Percentiles rank a stretch among this genome's conserved stretches.
Conservation (phyloP, 2,113 vertebrate genomes). For the Cottus gobio region DNA sequence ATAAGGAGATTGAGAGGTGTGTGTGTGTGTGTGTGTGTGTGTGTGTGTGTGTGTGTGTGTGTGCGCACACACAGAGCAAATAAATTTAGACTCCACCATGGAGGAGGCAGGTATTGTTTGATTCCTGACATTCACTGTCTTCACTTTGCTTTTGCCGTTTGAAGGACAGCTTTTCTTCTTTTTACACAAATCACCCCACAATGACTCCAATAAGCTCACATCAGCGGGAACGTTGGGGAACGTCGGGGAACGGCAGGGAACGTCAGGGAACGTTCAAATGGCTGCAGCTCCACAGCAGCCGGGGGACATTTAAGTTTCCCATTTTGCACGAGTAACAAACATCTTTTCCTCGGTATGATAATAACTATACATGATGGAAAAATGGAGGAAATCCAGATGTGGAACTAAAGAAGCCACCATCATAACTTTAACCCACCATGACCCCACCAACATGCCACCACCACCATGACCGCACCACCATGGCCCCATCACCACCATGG, state of each 20-base stretch:
- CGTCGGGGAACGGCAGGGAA: no score
- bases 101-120: conserved; percentile 28
- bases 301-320: background rate
- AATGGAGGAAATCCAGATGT: background rate
- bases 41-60: conserved; percentile 3
- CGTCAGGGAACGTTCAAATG: background rate
- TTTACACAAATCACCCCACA: background rate
- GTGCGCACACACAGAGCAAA: conserved; percentile 15
- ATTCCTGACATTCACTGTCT: conserved; percentile 4
- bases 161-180: background rate
- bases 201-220: background rate
- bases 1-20: conserved; percentile 68
- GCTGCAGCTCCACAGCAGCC: background rate
- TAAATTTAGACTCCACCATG: conserved; percentile 48
- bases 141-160: background rate
- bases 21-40: conserved; percentile 24
- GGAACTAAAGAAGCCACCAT: background rate
- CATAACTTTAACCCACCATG: no score
- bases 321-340: background rate
- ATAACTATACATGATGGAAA: background rate
- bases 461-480: no score
- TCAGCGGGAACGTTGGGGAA: background rate
- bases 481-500: no score
- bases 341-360: background rate
- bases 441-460: no score